phyloP scores from a whole-genome alignment of 1,140 invertebrate species.

The Papilio helenus region DNA sequence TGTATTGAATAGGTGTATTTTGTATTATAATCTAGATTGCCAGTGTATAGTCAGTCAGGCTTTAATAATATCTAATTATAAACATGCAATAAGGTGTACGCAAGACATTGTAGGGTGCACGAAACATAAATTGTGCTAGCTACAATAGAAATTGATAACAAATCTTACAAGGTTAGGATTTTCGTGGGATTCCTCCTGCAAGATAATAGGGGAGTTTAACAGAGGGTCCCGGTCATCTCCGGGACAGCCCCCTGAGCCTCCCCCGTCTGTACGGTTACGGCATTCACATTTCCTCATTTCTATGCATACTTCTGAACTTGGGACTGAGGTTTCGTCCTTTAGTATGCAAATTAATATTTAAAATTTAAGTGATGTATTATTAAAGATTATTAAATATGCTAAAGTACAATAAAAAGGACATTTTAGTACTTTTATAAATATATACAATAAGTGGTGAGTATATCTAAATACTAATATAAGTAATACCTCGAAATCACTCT shows the following conservation, averaged over 20 bases:
- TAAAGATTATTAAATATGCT: not conserved
- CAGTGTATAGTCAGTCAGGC: not conserved
- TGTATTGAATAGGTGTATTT: no score
- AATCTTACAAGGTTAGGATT: constrained; percentile 73
- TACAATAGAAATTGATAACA: constrained; percentile 55
- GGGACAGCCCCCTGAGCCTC: constrained; percentile 53
- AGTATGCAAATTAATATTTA: constrained; percentile 42
- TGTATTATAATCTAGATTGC: not conserved
- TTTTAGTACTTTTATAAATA: constrained; percentile 19
- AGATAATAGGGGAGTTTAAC: constrained; percentile 66
- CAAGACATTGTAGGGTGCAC: constrained; percentile 48
- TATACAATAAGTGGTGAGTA: constrained; percentile 27
- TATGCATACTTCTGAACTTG: constrained; percentile 78
- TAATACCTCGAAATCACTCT: constrained; percentile 63
- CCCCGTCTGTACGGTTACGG: constrained; percentile 70
- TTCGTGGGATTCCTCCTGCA: constrained; percentile 71
- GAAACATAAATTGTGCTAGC: constrained; percentile 57
- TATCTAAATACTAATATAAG: constrained; percentile 9
- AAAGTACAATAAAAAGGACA: not conserved
- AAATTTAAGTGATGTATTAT: not conserved
- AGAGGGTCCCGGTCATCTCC: constrained; percentile 69
- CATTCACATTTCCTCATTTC: constrained; percentile 79
- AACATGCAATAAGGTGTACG: constrained; percentile 41
- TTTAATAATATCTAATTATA: not conserved
- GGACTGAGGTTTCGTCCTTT: constrained; percentile 71